phyloP scores from a whole-genome alignment of 2,888 invertebrate genomes.

The Glaucopsyche alexis region DNA sequence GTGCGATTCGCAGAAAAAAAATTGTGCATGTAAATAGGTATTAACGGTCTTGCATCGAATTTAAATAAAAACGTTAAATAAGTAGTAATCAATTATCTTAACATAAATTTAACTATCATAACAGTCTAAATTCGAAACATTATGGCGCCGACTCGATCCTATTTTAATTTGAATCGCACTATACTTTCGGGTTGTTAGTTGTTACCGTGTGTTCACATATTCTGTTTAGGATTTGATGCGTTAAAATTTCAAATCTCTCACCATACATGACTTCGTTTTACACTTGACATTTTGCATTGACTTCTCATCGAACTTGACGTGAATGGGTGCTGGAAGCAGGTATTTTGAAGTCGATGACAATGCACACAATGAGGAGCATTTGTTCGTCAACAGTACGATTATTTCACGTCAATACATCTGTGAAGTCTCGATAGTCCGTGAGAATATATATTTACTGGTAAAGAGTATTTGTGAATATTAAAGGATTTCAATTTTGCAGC shows the following conservation, averaged over 20 bases:
- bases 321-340: conserved; percentile 22
- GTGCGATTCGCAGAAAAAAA: no score
- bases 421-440: conserved; percentile 1
- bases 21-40: no score
- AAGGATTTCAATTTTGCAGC: not conserved
- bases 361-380: not conserved
- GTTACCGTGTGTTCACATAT: no score
- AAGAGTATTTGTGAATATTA: not conserved
- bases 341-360: conserved; percentile 20
- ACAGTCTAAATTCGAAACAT: no score
- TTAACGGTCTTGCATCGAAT: no score
- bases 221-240: not conserved
- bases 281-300: conserved; percentile 23
- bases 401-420: conserved; percentile 25
- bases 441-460: not conserved
- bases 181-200: no score
- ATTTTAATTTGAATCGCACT: no score
- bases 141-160: no score
- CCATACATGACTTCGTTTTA: not conserved
- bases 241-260: not conserved
- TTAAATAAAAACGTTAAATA: no score
- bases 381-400: conserved; percentile 21
- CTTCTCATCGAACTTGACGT: conserved; percentile 10
- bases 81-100: no score
- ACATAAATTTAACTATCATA: no score